These are phyloP conservation scores for Sipha maydis DNA, from an alignment of 2,888 invertebrate genomes.

Conservation along the genomic window DNA sequence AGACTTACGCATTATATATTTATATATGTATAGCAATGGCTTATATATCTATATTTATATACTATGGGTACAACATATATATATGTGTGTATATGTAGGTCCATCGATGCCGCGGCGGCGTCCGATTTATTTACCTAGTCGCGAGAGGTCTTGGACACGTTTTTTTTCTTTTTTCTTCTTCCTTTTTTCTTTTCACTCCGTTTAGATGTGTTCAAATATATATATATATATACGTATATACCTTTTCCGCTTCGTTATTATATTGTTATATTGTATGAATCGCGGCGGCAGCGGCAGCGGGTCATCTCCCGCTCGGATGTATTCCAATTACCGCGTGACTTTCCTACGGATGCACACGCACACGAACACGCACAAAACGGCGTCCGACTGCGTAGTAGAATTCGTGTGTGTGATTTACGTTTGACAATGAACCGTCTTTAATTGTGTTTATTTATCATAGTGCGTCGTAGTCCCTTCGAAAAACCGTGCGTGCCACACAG, in stretches of 20 bases:
- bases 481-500: constrained; percentile 3
- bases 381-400: constrained; percentile 18
- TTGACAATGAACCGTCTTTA: constrained; percentile 42
- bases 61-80: neutral
- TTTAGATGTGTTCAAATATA: neutral
- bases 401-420: constrained; percentile 46
- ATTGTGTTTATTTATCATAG: constrained; percentile 55
- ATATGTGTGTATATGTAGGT: neutral
- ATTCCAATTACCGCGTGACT: constrained; percentile 55
- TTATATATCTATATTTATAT: no score
- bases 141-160: constrained; percentile 2
- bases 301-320: neutral
- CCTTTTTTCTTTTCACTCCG: neutral
- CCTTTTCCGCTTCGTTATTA: constrained; percentile 40
- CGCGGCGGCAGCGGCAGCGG: neutral
- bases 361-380: neutral
- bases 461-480: constrained; percentile 18
- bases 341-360: constrained; percentile 9
- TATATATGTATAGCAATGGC: no score
- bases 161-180: neutral
- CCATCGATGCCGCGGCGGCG: constrained; percentile 4
- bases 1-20: no score
- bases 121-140: constrained; percentile 25
- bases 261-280: neutral
- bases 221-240: neutral